phyloP scores from a whole-genome alignment of 92 coral and sea anemone genomes.

The Porites lobata region DNA sequence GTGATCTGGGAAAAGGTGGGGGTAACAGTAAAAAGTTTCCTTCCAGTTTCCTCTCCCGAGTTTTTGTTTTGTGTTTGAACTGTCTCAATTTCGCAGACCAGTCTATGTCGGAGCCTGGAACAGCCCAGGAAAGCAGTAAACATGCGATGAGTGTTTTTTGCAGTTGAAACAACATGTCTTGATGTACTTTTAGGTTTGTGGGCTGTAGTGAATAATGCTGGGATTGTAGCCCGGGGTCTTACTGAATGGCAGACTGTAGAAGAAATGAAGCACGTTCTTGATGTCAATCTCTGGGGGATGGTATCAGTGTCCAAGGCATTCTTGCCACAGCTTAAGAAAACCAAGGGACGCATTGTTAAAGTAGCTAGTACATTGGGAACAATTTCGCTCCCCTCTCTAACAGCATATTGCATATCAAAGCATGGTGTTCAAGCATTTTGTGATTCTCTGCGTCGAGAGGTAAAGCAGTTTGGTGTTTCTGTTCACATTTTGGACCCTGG shows the following conservation, averaged over 20 bases:
- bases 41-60: too few relatives aligned
- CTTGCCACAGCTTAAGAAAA: slow-evolving; percentile 61
- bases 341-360: slow-evolving; percentile 65
- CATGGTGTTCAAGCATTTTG: slow-evolving; percentile 78
- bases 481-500: slow-evolving; percentile 88
- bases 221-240: slow-evolving; percentile 31
- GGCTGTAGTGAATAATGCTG: slow-evolving; percentile 80
- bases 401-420: slow-evolving; percentile 81
- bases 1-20: too few relatives aligned
- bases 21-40: too few relatives aligned
- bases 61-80: too few relatives aligned
- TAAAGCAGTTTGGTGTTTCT: slow-evolving; percentile 68
- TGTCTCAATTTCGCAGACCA: too few relatives aligned
- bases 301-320: slow-evolving; percentile 64
- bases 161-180: background rate
- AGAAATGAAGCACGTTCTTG: slow-evolving; percentile 56
- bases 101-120: too few relatives aligned
- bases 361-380: slow-evolving; percentile 69
- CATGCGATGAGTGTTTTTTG: too few relatives aligned
- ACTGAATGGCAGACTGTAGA: slow-evolving; percentile 64
- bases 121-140: too few relatives aligned
- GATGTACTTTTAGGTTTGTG: slow-evolving; percentile 51
- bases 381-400: slow-evolving; percentile 34
- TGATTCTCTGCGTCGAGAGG: slow-evolving; percentile 75
- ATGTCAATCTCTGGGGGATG: slow-evolving; percentile 74